Evolutionary conservation across 2,113 vertebrate genomes (phyloP).

Genomic region (Austrofundulus limnaeus): DNA sequence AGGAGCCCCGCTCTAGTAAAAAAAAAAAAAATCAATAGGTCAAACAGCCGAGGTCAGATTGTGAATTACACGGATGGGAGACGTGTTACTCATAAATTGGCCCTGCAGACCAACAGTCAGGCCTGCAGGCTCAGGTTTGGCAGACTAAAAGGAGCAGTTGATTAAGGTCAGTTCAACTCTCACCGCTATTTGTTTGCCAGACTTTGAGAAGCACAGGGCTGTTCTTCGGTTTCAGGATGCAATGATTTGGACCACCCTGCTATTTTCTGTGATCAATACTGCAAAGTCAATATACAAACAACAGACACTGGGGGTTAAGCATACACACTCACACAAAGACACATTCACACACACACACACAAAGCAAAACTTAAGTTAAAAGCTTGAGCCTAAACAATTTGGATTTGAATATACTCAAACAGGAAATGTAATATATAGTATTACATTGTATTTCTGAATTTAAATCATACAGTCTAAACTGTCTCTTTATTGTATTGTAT

Average conservation of each 20-base stretch:
- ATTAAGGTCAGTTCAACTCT: constrained; percentile 21
- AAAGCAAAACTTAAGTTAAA: neutral
- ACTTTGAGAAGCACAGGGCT: constrained; percentile 23
- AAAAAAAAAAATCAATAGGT: constrained; percentile 67
- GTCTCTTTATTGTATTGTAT: too few relatives aligned
- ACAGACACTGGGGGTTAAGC: too few relatives aligned
- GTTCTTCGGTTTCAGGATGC: constrained; percentile 34
- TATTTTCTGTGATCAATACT: constrained; percentile 61
- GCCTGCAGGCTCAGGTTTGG: constrained; percentile 29
- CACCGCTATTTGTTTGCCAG: constrained; percentile 21
- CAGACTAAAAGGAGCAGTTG: constrained; percentile 29
- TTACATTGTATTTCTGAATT: too few relatives aligned
- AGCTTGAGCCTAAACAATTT: too few relatives aligned
- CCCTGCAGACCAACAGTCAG: constrained; percentile 20
- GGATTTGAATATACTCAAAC: neutral
- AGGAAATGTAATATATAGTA: neutral
- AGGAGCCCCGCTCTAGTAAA: constrained; percentile 45
- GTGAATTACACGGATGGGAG: constrained; percentile 58
- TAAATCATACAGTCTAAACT: neutral
- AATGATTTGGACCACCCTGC: constrained; percentile 44
- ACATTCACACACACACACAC: constrained; percentile 14
- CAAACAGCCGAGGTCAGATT: constrained; percentile 65
- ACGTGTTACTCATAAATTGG: constrained; percentile 59
- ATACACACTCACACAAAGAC: constrained; percentile 5
- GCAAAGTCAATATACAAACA: constrained; percentile 47